Evolutionary conservation across 2,113 vertebrate genomes (phyloP).

Genomic region (Etheostoma spectabile): DNA sequence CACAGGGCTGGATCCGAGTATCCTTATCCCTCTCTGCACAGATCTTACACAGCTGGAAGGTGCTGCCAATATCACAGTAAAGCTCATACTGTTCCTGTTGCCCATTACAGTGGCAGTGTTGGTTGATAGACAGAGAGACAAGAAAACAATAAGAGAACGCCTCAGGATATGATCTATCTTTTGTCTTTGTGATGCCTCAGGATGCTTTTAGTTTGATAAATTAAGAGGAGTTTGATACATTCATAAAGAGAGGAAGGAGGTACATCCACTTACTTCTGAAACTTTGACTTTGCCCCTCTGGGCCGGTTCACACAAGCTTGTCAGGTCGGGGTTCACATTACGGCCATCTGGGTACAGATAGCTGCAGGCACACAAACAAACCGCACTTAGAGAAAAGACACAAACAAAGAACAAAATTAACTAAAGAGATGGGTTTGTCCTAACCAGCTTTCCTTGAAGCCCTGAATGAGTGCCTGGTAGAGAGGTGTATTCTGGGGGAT

Average conservation of each 20-base stretch:
- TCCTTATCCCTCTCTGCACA: conserved; percentile 89
- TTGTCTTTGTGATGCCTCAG: background rate
- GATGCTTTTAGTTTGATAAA: conserved; percentile 17
- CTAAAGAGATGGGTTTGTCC: conserved; percentile 44
- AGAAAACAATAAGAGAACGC: background rate
- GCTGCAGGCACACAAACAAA: conserved; percentile 73
- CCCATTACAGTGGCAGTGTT: background rate
- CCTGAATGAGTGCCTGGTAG: conserved; percentile 85
- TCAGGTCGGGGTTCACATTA: conserved; percentile 86
- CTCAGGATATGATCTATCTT: conserved; percentile 15
- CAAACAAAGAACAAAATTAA: background rate
- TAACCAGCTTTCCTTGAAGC: conserved; percentile 87
- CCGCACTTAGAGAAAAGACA: conserved; percentile 11
- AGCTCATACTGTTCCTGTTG: conserved; percentile 89
- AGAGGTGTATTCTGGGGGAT: conserved; percentile 87
- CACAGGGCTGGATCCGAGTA: conserved; percentile 88
- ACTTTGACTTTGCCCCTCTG: conserved; percentile 80
- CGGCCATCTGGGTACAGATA: conserved; percentile 89
- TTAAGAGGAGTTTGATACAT: conserved; percentile 13
- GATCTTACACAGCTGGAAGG: conserved; percentile 92
- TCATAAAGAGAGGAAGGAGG: conserved; percentile 1
- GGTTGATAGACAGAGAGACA: conserved; percentile 1
- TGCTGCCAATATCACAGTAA: conserved; percentile 90
- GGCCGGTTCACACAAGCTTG: conserved; percentile 65
- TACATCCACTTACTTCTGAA: conserved; percentile 80